A percentile compares a stretch with the other conserved stretches of the same genome.
phyloP scores from a whole-genome alignment of 2,888 invertebrate species.

The Spilosoma lubricipeda region DNA sequence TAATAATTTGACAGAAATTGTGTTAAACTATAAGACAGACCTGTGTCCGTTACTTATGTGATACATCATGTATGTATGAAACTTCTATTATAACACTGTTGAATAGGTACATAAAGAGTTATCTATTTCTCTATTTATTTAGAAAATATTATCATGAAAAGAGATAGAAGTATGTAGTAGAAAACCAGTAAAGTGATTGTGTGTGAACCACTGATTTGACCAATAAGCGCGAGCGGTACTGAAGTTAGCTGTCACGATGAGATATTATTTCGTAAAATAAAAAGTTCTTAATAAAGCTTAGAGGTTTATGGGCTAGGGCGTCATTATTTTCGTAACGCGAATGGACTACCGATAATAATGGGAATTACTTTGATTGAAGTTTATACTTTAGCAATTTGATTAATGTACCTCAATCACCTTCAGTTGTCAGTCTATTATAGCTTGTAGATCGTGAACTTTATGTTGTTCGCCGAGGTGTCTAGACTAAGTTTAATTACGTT shows the following conservation, averaged over 20 bases:
- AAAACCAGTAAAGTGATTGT: background rate
- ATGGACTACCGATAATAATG: background rate
- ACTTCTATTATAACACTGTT: no score
- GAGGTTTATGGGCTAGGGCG: no score
- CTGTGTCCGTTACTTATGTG: no score
- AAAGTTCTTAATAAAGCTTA: no score
- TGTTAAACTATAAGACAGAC: no score
- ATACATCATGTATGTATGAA: no score
- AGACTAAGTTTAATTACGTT: constrained; percentile 12
- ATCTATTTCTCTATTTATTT: no score
- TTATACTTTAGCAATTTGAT: background rate
- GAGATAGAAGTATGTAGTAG: background rate
- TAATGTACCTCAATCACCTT: background rate
- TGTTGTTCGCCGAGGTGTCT: constrained; percentile 1
- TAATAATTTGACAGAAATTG: no score
- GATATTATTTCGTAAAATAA: background rate
- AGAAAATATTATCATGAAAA: no score
- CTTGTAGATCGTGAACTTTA: background rate
- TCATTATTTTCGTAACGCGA: no score
- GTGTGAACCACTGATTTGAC: background rate
- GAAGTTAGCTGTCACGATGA: background rate
- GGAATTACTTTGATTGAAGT: background rate
- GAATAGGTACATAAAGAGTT: no score
- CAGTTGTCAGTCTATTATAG: background rate
- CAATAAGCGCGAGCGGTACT: background rate